A percentile compares a stretch with the other conserved stretches of the same genome.
Evolutionary conservation across 2,113 vertebrate genomes (phyloP).

Genomic region (Probosciger aterrimus): DNA sequence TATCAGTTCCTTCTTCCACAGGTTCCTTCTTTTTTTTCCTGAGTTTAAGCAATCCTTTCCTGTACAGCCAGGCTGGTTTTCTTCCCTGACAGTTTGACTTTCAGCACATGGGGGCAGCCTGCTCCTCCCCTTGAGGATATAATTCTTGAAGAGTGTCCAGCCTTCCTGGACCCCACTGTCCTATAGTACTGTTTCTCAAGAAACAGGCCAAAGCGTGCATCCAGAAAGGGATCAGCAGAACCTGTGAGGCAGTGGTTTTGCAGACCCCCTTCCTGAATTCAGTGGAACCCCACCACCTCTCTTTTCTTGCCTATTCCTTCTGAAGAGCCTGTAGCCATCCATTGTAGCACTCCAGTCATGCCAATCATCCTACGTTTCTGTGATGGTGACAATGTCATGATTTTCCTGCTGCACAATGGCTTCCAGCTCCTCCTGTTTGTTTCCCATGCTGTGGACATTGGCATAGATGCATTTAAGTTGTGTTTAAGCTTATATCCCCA

Average conservation of each 20-base stretch:
- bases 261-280: background rate
- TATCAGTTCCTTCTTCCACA: background rate
- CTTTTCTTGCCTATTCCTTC: background rate
- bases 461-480: background rate
- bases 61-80: background rate
- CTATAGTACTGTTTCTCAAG: background rate
- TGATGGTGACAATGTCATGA: background rate
- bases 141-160: background rate
- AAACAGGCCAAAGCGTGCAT: background rate
- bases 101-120: background rate
- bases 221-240: background rate
- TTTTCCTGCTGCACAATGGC: background rate
- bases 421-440: background rate
- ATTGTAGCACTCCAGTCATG: background rate
- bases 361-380: background rate
- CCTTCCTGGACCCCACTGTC: background rate
- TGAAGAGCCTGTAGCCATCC: background rate
- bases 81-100: background rate
- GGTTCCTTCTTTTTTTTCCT: background rate
- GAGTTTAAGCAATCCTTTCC: background rate
- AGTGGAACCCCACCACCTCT: background rate
- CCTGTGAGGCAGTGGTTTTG: background rate
- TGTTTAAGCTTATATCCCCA: background rate
- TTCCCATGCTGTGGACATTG: background rate
- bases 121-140: background rate